These are phyloP conservation scores for Leptinotarsa haldemani DNA, from an alignment of 2,888 invertebrate genomes.

Conservation along the genomic window DNA sequence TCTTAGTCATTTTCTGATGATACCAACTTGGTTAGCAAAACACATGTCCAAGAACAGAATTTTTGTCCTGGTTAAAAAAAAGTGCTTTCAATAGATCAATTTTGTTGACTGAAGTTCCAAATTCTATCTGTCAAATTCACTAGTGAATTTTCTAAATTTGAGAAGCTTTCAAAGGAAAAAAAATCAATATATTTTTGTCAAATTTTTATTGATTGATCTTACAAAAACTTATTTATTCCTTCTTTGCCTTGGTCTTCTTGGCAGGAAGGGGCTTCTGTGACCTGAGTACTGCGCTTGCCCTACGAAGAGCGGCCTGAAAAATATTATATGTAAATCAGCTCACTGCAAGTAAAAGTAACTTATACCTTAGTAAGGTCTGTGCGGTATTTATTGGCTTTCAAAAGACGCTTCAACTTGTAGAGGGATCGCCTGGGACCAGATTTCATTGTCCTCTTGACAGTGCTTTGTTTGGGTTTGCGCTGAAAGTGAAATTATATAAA, in stretches of 20 bases:
- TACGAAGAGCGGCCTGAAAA: constrained; percentile 84
- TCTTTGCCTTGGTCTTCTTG: constrained; percentile 83
- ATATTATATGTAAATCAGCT: constrained; percentile 31
- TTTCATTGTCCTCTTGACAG: constrained; percentile 84
- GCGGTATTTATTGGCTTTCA: constrained; percentile 87
- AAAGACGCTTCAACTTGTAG: constrained; percentile 83
- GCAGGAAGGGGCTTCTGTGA: constrained; percentile 89
- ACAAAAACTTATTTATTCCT: constrained; percentile 73
- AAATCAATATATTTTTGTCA: neutral
- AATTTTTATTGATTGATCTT: neutral
- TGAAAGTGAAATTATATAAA: constrained; percentile 53
- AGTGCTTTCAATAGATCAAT: no score
- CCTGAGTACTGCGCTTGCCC: constrained; percentile 92
- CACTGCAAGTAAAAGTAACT: neutral
- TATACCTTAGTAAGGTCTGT: constrained; percentile 84
- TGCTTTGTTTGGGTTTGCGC: constrained; percentile 83
- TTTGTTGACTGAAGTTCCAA: no score
- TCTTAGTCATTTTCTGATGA: no score
- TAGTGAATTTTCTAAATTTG: neutral
- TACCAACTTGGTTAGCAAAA: no score
- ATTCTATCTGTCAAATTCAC: no score
- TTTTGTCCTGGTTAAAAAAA: no score
- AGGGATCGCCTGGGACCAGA: constrained; percentile 89
- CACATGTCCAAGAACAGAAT: no score
- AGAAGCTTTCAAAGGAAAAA: neutral